Evolutionary conservation across 2,797 vertebrate species (phyloP).

Genomic region (Odontamblyopus lacepedii): DNA sequence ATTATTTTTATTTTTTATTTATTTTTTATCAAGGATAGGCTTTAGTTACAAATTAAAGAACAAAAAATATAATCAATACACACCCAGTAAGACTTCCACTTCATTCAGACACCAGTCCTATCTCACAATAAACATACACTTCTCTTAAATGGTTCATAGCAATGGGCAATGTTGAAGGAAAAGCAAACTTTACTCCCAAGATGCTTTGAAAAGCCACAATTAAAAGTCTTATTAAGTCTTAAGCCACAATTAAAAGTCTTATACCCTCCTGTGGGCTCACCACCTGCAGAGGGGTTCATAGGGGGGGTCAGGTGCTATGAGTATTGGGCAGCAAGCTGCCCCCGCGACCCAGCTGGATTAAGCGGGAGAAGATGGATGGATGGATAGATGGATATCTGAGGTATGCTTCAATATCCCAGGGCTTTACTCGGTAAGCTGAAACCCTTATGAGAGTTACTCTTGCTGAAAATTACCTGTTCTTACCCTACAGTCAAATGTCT

Average conservation of each 20-base stretch:
- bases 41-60: neutral
- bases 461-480: conserved; percentile 57
- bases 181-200: neutral
- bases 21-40: neutral
- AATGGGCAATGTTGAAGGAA: neutral
- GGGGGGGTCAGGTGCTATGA: too few relatives aligned
- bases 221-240: too few relatives aligned
- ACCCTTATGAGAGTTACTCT: conserved; percentile 45
- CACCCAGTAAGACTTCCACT: neutral
- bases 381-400: too few relatives aligned
- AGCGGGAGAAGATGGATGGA: too few relatives aligned
- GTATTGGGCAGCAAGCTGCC: too few relatives aligned
- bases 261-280: too few relatives aligned
- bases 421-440: conserved; percentile 50
- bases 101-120: neutral
- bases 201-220: neutral
- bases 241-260: too few relatives aligned
- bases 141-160: neutral
- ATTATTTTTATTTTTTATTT: neutral
- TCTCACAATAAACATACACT: neutral
- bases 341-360: too few relatives aligned
- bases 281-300: too few relatives aligned
- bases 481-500: conserved; percentile 45
- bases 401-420: conserved; percentile 28
- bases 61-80: neutral